Percentiles rank a stretch among this genome's conserved stretches.
These are phyloP conservation scores for Drosophila arizonae DNA, from an alignment of 1,140 invertebrate genomes.

Conservation along the genomic window DNA sequence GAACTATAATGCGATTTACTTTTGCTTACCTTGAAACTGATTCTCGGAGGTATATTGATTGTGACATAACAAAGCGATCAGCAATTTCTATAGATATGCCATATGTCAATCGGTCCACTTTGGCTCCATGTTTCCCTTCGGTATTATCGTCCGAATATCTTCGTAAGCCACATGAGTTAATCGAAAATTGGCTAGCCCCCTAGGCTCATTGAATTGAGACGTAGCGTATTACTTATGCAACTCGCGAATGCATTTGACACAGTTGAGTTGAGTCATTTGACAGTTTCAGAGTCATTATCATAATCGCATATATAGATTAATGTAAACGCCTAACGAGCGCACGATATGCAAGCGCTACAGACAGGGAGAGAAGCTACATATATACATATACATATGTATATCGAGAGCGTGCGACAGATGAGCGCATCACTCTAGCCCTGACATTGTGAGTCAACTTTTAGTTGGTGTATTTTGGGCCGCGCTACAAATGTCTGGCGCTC, in stretches of 20 bases:
- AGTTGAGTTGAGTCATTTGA: slow-evolving; percentile 22
- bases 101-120: too few species aligned
- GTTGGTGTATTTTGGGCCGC: not conserved
- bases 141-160: too few species aligned
- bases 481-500: not conserved
- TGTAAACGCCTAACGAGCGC: slow-evolving; percentile 21
- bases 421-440: slow-evolving; percentile 18
- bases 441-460: slow-evolving; percentile 41
- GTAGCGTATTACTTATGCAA: slow-evolving; percentile 23
- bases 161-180: not conserved
- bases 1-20: too few species aligned
- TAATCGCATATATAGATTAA: slow-evolving; percentile 16
- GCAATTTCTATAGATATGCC: too few species aligned
- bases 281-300: slow-evolving; percentile 29
- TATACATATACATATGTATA: not conserved
- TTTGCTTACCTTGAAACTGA: too few species aligned
- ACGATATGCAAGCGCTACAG: slow-evolving; percentile 23
- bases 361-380: too few species aligned
- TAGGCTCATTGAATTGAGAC: too few species aligned
- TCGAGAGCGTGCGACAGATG: not conserved
- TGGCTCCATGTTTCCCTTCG: too few species aligned
- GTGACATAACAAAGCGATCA: too few species aligned
- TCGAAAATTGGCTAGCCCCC: too few species aligned
- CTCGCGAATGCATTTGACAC: slow-evolving; percentile 17
- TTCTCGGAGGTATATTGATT: too few species aligned